Conservation (phyloP, 2,113 vertebrate species). For the Tor tambroides region DNA sequence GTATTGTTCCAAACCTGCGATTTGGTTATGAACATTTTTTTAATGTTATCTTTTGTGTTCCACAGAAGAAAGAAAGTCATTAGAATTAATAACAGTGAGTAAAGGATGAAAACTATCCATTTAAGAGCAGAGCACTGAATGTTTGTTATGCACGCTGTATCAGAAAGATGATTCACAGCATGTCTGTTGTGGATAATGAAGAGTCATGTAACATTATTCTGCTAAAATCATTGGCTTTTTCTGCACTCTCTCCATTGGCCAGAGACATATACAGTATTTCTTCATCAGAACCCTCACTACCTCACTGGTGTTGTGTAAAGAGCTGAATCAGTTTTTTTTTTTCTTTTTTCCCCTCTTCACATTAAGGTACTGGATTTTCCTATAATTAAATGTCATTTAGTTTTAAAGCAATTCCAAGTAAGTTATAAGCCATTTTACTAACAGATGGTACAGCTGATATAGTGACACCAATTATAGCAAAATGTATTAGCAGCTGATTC, state of each 20-base stretch:
- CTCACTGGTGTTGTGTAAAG: neutral
- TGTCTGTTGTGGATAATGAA: slow-evolving; percentile 55
- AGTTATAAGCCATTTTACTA: neutral
- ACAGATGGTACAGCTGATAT: neutral
- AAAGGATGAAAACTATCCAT: neutral
- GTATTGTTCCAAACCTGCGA: neutral
- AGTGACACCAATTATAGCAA: neutral
- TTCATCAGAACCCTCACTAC: neutral
- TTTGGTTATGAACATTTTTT: neutral
- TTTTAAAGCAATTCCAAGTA: neutral
- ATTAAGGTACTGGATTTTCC: neutral
- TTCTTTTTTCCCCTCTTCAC: neutral
- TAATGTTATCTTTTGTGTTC: neutral
- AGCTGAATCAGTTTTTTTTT: neutral
- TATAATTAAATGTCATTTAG: neutral
- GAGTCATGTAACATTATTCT: slow-evolving; percentile 47
- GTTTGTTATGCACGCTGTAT: slow-evolving; percentile 19
- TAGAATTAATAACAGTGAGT: neutral
- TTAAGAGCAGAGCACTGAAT: slow-evolving; percentile 5
- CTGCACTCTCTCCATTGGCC: slow-evolving; percentile 28
- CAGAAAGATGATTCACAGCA: slow-evolving; percentile 40
- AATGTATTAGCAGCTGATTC: neutral
- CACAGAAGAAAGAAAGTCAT: neutral
- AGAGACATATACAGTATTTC: slow-evolving; percentile 16
- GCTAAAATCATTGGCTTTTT: slow-evolving; percentile 47